A percentile compares a stretch with the other conserved stretches of the same genome.
Conservation (phyloP, 2,797 vertebrate species). For the Enteromius afrohamiltoni region DNA sequence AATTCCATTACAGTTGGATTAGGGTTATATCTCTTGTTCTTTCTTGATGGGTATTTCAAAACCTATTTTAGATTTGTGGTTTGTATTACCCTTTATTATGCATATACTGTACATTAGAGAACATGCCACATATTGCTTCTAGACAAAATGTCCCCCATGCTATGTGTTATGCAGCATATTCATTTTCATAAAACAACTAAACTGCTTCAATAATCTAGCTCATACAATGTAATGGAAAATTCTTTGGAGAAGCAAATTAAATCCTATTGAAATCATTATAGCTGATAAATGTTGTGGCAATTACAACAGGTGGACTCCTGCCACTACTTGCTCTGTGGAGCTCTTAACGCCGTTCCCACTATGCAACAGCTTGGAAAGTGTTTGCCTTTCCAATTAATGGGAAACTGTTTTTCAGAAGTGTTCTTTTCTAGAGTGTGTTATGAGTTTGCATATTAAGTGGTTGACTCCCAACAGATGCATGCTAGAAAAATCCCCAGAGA, state of each 20-base stretch:
- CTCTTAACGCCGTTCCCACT: slow-evolving; percentile 23
- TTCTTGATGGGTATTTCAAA: slow-evolving; percentile 34
- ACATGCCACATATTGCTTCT: slow-evolving; percentile 33
- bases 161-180: slow-evolving; percentile 38
- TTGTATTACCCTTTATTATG: slow-evolving; percentile 17
- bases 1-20: neutral
- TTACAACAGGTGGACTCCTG: slow-evolving; percentile 39
- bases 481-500: neutral
- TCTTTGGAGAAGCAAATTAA: too few relatives aligned
- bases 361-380: slow-evolving; percentile 19
- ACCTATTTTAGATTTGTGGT: slow-evolving; percentile 42
- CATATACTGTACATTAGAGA: slow-evolving; percentile 21
- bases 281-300: slow-evolving; percentile 44
- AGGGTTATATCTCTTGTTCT: neutral
- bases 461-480: neutral
- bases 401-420: neutral
- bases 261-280: slow-evolving; percentile 53
- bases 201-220: slow-evolving; percentile 54
- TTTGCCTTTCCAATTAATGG: slow-evolving; percentile 24
- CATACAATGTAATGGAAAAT: slow-evolving; percentile 57
- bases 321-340: slow-evolving; percentile 26
- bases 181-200: slow-evolving; percentile 51
- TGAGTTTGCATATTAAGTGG: neutral
- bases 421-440: slow-evolving; percentile 4
- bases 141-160: slow-evolving; percentile 37